Evolutionary conservation across 1,140 invertebrate genomes (phyloP), one percentile per base, ranked within the genome.

Genomic region (Hormaphis cornu): DNA sequence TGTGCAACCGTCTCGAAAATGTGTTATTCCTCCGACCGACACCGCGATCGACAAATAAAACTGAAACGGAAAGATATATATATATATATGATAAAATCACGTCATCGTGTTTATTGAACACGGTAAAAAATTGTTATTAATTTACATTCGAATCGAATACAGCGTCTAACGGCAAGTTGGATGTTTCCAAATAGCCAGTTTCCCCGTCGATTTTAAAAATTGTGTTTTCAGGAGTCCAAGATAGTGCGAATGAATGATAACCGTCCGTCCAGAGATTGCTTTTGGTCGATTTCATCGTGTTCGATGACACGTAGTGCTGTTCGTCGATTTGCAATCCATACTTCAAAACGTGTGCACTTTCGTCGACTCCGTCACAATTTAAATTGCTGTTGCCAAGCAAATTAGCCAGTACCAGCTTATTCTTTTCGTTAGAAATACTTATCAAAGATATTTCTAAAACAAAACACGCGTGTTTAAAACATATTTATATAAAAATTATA

Each of bases 41-140:
- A 83, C 72, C 53, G 83, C 83, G 5, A 84, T 61, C 22, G 80
- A 77, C 5, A 85, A 52, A 74, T 82, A 81, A 74, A 83, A 84
- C 81, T 83, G 75, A 9, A 75, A 74, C 59, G 50, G 71, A 22
- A 59, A 26, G 7, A 20, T 18, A 18, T 20, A 16, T 8, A n/a
- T n/a, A n/a, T n/a, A 20, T 50, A 22, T 18, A 24, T 20, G 2
- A 18, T 50, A 18, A 20, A 5, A 5, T 33, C 30, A 33, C 4
- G 30, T 3, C n/a, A 3, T 44, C 3, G 4, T 50, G 7, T 20
- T 9, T 20, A 18, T 44, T 3, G 6, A 44, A 44, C 4, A 16
- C 3, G 16, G 4, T 44, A 3, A 44, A 4, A 16, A 14, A 44
- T 14, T 44, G 4, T 4, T 5, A 5, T 33, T 33, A 33, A 5